Base-by-base conservation (phyloP, 53 echinoderm and acorn worm species). In the Actinopyga echinites region DNA sequence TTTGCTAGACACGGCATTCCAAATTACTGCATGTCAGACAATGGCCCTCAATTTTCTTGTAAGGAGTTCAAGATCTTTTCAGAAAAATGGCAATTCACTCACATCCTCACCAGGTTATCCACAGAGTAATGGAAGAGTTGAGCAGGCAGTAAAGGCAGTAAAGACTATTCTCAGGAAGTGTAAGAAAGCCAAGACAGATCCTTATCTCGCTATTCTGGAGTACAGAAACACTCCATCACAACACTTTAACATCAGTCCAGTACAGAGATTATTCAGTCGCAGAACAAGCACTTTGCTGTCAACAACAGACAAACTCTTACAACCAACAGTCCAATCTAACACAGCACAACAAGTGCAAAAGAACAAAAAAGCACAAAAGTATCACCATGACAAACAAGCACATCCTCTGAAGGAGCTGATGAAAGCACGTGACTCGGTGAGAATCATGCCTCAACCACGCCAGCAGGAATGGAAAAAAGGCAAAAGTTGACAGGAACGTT, bases 1-100 rank as follows among this genome's bases (percentile, higher is more conserved):
- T 93, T 90, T 68, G 84, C 87, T 60, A 19, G 90, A 35, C 77
- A 82, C 75, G 92, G 86, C 8, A 89, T 89, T 19, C 86, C 86
- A 34, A 34, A 58, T 8, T 20, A 55, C 6, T 44, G 89, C 15
- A 86, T 86, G 15, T 66, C 83, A 61, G 92, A 83, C 64, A 89
- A 86, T 64, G 86, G 89, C 32, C 86, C 92, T 33, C 92, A 86
- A 35, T 92, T 86, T 62, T 44, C 78, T 26, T 52, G 79, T 12
- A 71, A 59, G 12, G 66, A 86, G 28, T 89, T 92, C 64, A 42
- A 69, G 36, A 77, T 32, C 10, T 88, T 91, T 37, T 34, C 73
- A 11, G 81, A 34, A 43, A 21, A 60, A 15, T 91, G 91, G 85
- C 53, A 88, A 23, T 88, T 91, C 55, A 69, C 31, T 33, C 85